Conservation (phyloP, 2,113 vertebrate genomes). For the Eupsittula cactorum region DNA sequence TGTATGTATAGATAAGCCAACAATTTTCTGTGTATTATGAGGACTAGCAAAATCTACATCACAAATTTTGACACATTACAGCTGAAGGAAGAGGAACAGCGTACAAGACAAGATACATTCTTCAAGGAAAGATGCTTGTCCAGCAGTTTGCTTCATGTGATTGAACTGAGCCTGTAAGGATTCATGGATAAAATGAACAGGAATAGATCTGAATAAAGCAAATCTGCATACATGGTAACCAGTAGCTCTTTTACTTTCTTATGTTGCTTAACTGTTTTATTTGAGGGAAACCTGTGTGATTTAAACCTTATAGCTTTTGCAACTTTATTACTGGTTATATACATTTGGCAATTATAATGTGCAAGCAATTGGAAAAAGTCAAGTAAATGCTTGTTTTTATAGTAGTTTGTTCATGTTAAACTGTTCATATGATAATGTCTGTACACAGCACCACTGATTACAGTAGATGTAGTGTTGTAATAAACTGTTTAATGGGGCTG, state of each 20-base stretch:
- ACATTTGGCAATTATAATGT: slow-evolving; percentile 87
- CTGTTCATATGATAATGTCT: slow-evolving; percentile 92
- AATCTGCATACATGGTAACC: slow-evolving; percentile 93
- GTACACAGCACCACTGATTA: slow-evolving; percentile 96
- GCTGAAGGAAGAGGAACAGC: slow-evolving; percentile 94
- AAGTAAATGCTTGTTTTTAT: slow-evolving; percentile 95
- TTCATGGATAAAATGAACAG: slow-evolving; percentile 88
- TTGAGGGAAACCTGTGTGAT: slow-evolving; percentile 91
- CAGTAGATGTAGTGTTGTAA: slow-evolving; percentile 99
- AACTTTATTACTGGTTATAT: slow-evolving; percentile 89
- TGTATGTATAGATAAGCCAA: slow-evolving; percentile 81
- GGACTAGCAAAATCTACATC: slow-evolving; percentile 99
- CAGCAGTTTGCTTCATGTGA: slow-evolving; percentile 87
- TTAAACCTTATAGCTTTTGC: slow-evolving; percentile 87
- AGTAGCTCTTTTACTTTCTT: slow-evolving; percentile 93
- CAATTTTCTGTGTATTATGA: slow-evolving; percentile 82
- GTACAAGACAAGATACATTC: slow-evolving; percentile 81
- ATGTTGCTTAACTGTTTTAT: slow-evolving; percentile 94
- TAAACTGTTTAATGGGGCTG: slow-evolving; percentile 98
- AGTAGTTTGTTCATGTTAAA: slow-evolving; percentile 89
- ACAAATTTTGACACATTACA: slow-evolving; percentile 99
- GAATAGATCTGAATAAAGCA: slow-evolving; percentile 92
- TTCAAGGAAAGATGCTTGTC: slow-evolving; percentile 84
- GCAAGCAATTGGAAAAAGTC: slow-evolving; percentile 86
- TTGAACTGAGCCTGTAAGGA: slow-evolving; percentile 87